Base-by-base conservation (phyloP, 2,797 vertebrate species). In the Galaxias olidus region DNA sequence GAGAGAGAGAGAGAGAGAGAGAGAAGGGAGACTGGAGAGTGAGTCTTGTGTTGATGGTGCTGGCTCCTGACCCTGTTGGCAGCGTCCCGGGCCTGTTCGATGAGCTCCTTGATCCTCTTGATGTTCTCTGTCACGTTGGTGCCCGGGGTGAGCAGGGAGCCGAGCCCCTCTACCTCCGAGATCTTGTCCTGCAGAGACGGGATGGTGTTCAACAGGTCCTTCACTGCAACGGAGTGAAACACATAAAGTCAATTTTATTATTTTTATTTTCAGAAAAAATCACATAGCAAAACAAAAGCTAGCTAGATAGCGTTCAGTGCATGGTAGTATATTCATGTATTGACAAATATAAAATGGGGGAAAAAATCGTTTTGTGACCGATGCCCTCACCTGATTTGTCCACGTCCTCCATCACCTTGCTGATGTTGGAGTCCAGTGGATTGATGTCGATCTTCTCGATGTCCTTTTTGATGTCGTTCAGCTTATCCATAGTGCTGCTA, bases 61-160 rank as follows among this genome's bases (percentile, higher is more conserved):
- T 3, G 19, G 17, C n/a, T n/a, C 1, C 91, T 73, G 66, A 98
- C 97, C 94, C 91, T 95, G 79, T 96, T 96, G 1, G 97, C 98
- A 47, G 96, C 95, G 17, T 98, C 94, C 46, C 98, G 92, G 4
- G 97, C 96, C 64, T 95, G 92, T 74, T 94, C 93, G 55, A 99
- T 99, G 51, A 99, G 91, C 46, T 97, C 95, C 79, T 98, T 94
- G 69, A 99, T 94, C 61, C 91, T 95, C 75, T 93, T 92, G 68
- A 99, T 90, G 1, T 95, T 96, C 45, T 95, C 93, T 9, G 96
- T 93, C 68, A 98, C 92, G 76, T 96, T 98, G 80, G 68, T 90
- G 57, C 91, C 63, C 4, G 94, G 88, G 50, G 92, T 74, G 10
- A 96, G 74, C 75, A 95, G 86, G 8, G 91, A 90, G 66, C 93